Evolutionary conservation across 1,140 invertebrate genomes (phyloP), one percentile per base, ranked within the genome.

Genomic region (Cydia fagiglandana): DNA sequence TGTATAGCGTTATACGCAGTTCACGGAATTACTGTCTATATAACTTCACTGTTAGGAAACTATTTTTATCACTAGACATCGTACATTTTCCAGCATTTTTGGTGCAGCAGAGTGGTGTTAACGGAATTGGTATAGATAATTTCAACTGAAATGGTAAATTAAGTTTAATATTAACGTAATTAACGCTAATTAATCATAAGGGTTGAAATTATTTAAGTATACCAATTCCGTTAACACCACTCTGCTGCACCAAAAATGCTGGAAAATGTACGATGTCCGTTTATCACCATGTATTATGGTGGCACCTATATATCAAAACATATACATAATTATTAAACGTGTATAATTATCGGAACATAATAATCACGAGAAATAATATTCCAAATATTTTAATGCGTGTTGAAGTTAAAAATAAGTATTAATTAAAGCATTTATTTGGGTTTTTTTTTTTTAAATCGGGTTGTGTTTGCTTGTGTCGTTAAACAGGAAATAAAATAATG

Each of bases 381-480:
- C 15, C 50, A 53, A 53, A 53, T 53, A 53, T 53, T 17, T 53
- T 17, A 53, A 53, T 53, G 50, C 50, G 50, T 53, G 50, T 53
- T 17, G n/a, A 17, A 53, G 5, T n/a, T 53, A 53, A n/a, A 53
- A 53, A 17, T 45, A 45, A 45, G 41, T 45, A 45, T 45, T 53
- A 17, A 17, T 53, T 6, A 53, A 53, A 53, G 50, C n/a, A 53
- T 53, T 53, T 53, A 53, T 53, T 53, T 53, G 34, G 34, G 34
- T 34, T 6, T 53, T 53, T 34, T 6, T 53, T 53, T 9, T 45
- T 10, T 12, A 10, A 45, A 53, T 53, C 4, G 15, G 50, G 50
- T 53, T 53, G 50, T 17, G 50, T 53, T 34, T 50, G 12, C 15
- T 12, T 50, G 47, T 3, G 13, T 50, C 4, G 4, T 15, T 50